phyloP scores from a whole-genome alignment of 2,888 invertebrate genomes.

The Phoronis australis region DNA sequence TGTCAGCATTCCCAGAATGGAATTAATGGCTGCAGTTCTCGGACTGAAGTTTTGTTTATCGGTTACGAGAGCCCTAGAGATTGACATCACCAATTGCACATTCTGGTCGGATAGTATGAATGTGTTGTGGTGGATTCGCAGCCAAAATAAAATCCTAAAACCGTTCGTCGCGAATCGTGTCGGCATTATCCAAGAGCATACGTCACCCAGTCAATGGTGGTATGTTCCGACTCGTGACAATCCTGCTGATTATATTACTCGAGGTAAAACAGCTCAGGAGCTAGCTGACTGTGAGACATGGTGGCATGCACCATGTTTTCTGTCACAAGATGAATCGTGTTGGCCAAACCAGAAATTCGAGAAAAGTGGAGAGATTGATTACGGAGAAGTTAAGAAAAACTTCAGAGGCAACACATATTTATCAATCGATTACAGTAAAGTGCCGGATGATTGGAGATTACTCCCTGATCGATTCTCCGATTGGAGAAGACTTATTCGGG shows the following conservation, averaged over 20 bases:
- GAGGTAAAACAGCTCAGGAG: neutral
- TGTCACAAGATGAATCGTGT: neutral
- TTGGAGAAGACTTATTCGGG: too few relatives aligned
- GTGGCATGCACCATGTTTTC: neutral
- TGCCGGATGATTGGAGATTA: conserved; percentile 3
- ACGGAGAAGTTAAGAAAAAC: neutral
- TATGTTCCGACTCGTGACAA: neutral
- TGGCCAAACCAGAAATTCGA: neutral
- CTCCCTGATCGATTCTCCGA: conserved; percentile 5
- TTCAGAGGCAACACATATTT: neutral
- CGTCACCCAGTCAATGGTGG: neutral
- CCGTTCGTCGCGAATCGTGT: neutral
- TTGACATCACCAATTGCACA: neutral
- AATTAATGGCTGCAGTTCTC: conserved; percentile 1
- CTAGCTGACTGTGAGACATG: neutral
- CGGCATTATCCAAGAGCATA: neutral
- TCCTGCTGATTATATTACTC: neutral
- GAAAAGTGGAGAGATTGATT: neutral
- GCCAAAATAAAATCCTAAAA: neutral
- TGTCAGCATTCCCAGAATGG: neutral
- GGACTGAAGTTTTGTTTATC: neutral
- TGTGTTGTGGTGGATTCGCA: neutral
- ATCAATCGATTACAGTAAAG: too few relatives aligned
- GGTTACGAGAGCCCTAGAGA: neutral
- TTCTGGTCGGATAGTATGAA: neutral